Evolutionary conservation across 2,113 vertebrate species (phyloP), one percentile per base, ranked within the genome.

Genomic region (Myotis yumanensis): DNA sequence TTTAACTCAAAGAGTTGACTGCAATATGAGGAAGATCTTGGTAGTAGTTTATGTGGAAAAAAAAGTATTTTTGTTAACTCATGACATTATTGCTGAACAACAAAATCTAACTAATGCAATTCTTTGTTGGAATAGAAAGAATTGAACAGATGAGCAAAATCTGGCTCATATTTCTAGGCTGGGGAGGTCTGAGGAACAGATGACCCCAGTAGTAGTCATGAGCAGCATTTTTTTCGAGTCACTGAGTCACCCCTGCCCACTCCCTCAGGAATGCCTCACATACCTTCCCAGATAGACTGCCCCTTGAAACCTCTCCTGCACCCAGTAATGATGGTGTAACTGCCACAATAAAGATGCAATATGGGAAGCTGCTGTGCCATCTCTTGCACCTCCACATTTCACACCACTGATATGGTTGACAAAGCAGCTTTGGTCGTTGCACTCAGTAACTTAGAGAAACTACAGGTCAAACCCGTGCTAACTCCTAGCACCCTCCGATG

Each of bases 391-490:
- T 40, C 59, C 25, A 51, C 11, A 14, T 76, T 64, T 76, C 23
- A 66, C 11, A 28, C 43, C 30, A 16, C 28, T 52, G 43, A 82
- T 17, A 43, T 54, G 30, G 20, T 66, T 91, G n/a, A 57, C 77
- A 82, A 52, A 88, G 59, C 48, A 28, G 17, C 2, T 10, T 43
- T 51, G 22, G 37, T 28, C 22, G 9, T 28, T 64, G 62, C 15
- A 87, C 5, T 81, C 59, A 18, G 48, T 62, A 52, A 77, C 81
- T 79, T 93, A 77, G 28, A 89, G 84, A 97, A 94, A 86, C 30
- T 62, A 15, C 40, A 80, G 46, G 10, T 46, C 69, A 12, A 62
- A 32, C 17, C 23, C 32, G 69, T 86, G 48, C 64, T 51, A 80
- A 73, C 7, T 85, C 30, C 23, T 69, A 22, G 76, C 11, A 40